Evolutionary conservation across 1,140 invertebrate species (phyloP).

Genomic region (Gryon sp.): DNA sequence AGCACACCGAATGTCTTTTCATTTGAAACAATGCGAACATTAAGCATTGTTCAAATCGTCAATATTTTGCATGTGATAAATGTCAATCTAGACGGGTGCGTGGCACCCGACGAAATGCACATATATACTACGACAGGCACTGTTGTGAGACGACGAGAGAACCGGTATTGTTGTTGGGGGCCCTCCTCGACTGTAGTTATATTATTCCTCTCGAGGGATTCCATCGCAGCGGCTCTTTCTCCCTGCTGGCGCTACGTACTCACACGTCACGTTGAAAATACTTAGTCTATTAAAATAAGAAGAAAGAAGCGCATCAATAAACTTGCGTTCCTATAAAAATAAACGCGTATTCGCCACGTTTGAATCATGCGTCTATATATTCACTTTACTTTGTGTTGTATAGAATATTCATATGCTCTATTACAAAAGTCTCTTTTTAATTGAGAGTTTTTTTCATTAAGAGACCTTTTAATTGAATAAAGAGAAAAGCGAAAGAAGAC

Average conservation of each 20-base stretch:
- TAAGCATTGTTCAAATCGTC: conserved; percentile 49
- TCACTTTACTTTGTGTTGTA: conserved; percentile 9
- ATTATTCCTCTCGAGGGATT: conserved; percentile 65
- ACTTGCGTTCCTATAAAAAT: conserved; percentile 23
- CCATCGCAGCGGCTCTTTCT: conserved; percentile 55
- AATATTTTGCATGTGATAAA: conserved; percentile 59
- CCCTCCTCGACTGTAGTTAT: conserved; percentile 61
- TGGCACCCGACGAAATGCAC: conserved; percentile 60
- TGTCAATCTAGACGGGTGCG: conserved; percentile 53
- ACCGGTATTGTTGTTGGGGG: conserved; percentile 66
- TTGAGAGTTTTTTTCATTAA: too few relatives aligned
- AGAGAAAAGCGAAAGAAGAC: too few relatives aligned
- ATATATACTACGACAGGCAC: conserved; percentile 44
- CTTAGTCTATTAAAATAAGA: conserved; percentile 54
- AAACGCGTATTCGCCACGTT: conserved; percentile 10
- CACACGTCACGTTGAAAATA: conserved; percentile 49
- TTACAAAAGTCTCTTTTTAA: too few relatives aligned
- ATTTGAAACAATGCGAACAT: conserved; percentile 41
- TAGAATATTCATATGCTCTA: conserved; percentile 2
- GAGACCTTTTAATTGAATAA: too few relatives aligned
- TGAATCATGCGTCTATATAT: neutral
- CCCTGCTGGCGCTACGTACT: conserved; percentile 54
- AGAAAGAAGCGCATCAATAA: conserved; percentile 43
- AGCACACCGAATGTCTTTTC: conserved; percentile 35
- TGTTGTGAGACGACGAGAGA: conserved; percentile 61